These are phyloP conservation scores for Zootoca vivipara DNA, from an alignment of 2,113 vertebrate genomes.

Conservation along the genomic window DNA sequence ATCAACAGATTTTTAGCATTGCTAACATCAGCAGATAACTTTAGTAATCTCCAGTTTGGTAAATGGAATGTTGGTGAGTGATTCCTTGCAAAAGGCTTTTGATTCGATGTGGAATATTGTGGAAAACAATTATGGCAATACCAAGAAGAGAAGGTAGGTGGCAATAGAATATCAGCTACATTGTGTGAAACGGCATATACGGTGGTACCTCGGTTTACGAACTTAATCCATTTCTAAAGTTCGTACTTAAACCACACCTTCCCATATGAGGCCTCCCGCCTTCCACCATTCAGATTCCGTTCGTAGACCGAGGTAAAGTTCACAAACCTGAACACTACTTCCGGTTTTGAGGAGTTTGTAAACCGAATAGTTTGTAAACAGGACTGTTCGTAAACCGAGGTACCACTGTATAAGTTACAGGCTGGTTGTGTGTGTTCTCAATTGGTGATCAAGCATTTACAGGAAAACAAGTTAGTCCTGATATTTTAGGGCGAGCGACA, in stretches of 20 bases:
- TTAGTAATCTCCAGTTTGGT: background rate
- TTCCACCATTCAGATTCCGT: no score
- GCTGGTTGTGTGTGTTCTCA: background rate
- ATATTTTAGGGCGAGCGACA: background rate
- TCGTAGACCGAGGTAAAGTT: no score
- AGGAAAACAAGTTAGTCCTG: background rate
- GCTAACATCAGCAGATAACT: background rate
- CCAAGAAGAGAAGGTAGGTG: slow-evolving; percentile 42
- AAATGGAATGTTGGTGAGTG: background rate
- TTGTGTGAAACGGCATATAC: background rate
- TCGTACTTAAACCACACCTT: no score
- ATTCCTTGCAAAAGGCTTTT: background rate
- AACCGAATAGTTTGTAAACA: no score
- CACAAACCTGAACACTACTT: no score
- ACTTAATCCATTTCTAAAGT: no score
- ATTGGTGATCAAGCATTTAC: background rate
- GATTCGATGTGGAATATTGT: slow-evolving; percentile 1
- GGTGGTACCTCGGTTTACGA: no score
- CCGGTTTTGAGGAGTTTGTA: no score
- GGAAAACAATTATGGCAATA: background rate
- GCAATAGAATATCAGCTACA: background rate
- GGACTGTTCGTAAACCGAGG: no score
- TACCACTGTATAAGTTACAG: no score
- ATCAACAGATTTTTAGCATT: no score
- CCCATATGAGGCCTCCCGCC: no score